These are phyloP conservation scores for Paelopatides confundens DNA, from an alignment of 53 echinoderm and acorn worm genomes.

Conservation along the genomic window DNA sequence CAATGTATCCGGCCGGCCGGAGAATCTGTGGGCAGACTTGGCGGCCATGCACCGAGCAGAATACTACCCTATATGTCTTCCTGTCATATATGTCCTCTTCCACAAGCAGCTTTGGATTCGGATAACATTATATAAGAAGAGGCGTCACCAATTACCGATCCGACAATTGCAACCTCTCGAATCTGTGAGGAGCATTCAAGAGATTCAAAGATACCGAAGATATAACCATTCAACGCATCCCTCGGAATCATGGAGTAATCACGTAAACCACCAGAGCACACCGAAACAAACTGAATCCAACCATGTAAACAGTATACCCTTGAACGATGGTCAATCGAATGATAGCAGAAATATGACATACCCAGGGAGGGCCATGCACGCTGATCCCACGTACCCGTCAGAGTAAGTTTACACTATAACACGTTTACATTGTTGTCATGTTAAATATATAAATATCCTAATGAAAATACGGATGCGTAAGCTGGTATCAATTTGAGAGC, in stretches of 20 bases:
- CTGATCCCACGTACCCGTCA: conserved; percentile 1
- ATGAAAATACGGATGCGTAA: too few species aligned
- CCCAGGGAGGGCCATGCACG: conserved; percentile 2
- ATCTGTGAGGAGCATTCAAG: conserved; percentile 16
- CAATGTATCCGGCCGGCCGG: conserved; percentile 33
- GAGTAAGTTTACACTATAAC: conserved; percentile 3
- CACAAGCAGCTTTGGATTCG: conserved; percentile 46
- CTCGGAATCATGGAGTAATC: background rate
- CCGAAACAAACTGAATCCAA: background rate
- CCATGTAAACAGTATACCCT: background rate
- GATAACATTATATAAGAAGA: conserved; percentile 8
- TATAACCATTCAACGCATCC: conserved; percentile 21
- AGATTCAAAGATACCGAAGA: conserved; percentile 24
- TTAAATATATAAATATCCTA: too few species aligned
- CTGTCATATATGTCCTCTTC: conserved; percentile 27
- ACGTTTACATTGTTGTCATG: background rate
- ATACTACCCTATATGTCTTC: conserved; percentile 52
- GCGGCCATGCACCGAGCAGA: conserved; percentile 38
- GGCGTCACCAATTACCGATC: conserved; percentile 29
- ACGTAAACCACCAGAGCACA: background rate
- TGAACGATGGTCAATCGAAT: background rate
- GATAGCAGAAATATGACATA: background rate
- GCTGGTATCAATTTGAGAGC: too few species aligned
- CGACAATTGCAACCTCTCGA: conserved; percentile 8
- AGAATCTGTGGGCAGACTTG: conserved; percentile 31